A percentile compares a stretch with the other conserved stretches of the same genome.
These are phyloP conservation scores for Drosophila cognata DNA, from an alignment of 2,888 invertebrate species.

Conservation along the genomic window DNA sequence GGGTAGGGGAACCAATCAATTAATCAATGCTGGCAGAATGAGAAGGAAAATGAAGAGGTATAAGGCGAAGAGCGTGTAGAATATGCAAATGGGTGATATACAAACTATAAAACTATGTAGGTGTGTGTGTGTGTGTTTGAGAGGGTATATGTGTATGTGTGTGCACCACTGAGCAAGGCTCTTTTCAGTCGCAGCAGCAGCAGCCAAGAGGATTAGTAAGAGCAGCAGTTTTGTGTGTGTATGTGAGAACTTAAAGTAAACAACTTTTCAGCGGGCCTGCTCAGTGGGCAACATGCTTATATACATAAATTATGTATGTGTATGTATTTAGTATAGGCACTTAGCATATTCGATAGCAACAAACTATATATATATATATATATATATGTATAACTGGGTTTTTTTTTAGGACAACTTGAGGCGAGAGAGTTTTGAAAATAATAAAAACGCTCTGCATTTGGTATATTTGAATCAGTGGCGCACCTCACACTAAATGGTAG, in stretches of 20 bases:
- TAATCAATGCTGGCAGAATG: slow-evolving; percentile 5
- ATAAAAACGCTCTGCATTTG: slow-evolving; percentile 4
- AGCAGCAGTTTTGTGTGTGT: slow-evolving; percentile 28
- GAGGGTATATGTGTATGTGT: slow-evolving; percentile 15
- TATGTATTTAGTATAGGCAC: slow-evolving; percentile 67
- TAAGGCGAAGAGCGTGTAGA: slow-evolving; percentile 1
- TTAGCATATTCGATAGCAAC: slow-evolving; percentile 78
- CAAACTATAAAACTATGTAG: slow-evolving; percentile 46
- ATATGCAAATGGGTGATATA: slow-evolving; percentile 8
- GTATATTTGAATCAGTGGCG: neutral
- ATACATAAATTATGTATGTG: slow-evolving; percentile 40
- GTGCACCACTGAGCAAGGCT: slow-evolving; percentile 49
- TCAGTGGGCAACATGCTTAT: slow-evolving; percentile 33
- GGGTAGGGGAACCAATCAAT: slow-evolving; percentile 37
- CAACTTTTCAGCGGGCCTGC: slow-evolving; percentile 54
- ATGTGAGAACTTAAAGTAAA: slow-evolving; percentile 27
- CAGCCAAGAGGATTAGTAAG: slow-evolving; percentile 6
- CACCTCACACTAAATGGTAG: neutral
- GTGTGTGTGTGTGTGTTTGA: slow-evolving; percentile 15
- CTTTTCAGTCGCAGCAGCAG: slow-evolving; percentile 9
- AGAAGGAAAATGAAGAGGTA: neutral
- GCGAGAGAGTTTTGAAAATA: neutral
- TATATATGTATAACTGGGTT: neutral
- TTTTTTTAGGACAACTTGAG: slow-evolving; percentile 1
- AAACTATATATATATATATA: slow-evolving; percentile 47